These are phyloP conservation scores for Cataglyphis rosenhaueri DNA, from an alignment of 2,888 invertebrate genomes.

Conservation along the genomic window DNA sequence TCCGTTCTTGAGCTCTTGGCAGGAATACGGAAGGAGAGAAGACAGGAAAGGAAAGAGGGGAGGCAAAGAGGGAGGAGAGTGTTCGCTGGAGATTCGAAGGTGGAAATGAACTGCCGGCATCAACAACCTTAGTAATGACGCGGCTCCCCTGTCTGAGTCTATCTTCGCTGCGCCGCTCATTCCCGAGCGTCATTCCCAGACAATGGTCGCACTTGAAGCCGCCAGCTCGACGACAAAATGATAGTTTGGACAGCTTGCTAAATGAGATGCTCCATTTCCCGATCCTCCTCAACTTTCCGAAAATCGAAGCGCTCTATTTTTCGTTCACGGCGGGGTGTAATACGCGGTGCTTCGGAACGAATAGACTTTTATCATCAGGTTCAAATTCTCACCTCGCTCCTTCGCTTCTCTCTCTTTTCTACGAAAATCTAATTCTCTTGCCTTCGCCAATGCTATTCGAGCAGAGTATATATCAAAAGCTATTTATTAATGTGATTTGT, in stretches of 20 bases:
- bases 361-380: slow-evolving; percentile 29
- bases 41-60: slow-evolving; percentile 67
- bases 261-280: slow-evolving; percentile 78
- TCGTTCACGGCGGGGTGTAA: slow-evolving; percentile 57
- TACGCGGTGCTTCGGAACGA: slow-evolving; percentile 28
- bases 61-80: slow-evolving; percentile 66
- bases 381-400: slow-evolving; percentile 10
- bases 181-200: slow-evolving; percentile 79
- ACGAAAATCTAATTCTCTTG: not conserved
- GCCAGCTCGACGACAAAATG: slow-evolving; percentile 77
- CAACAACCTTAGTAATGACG: slow-evolving; percentile 82
- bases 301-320: slow-evolving; percentile 71
- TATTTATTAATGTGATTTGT: not conserved
- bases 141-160: slow-evolving; percentile 76
- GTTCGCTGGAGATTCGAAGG: slow-evolving; percentile 80
- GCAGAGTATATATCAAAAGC: not conserved
- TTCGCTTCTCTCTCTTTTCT: not conserved
- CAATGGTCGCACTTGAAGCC: slow-evolving; percentile 80
- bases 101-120: slow-evolving; percentile 82
- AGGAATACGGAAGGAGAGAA: slow-evolving; percentile 66
- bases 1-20: slow-evolving; percentile 70
- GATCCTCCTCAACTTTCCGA: slow-evolving; percentile 68
- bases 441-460: not conserved
- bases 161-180: slow-evolving; percentile 78
- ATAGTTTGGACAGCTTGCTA: slow-evolving; percentile 81